phyloP scores from a whole-genome alignment of 2,797 vertebrate species.

The Chelon labrosus region DNA sequence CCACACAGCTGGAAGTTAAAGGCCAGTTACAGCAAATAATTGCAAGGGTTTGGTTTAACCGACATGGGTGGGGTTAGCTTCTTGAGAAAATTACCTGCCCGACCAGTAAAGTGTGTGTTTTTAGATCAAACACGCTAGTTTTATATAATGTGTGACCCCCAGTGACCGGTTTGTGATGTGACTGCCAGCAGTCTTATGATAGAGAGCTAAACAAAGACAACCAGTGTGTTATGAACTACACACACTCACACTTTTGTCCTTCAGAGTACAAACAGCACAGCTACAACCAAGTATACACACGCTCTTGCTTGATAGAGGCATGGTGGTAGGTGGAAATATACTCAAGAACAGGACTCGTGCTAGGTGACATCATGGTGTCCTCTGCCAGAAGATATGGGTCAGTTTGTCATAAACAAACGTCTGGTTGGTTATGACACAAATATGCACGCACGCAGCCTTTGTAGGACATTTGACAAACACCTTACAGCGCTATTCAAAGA shows the following conservation, averaged over 20 bases:
- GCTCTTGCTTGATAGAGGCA: background rate
- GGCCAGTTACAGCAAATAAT: constrained; percentile 13
- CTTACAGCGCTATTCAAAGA: background rate
- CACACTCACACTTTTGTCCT: constrained; percentile 31
- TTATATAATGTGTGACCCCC: constrained; percentile 21
- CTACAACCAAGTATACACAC: constrained; percentile 5
- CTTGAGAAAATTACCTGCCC: background rate
- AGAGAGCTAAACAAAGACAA: constrained; percentile 69
- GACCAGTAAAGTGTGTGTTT: constrained; percentile 17
- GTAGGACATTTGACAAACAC: background rate
- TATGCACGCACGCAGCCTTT: background rate
- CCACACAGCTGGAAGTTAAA: constrained; percentile 10
- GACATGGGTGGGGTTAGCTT: constrained; percentile 11
- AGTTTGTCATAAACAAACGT: background rate
- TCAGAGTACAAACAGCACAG: constrained; percentile 20
- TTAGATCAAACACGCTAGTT: no score
- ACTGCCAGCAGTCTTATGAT: constrained; percentile 73
- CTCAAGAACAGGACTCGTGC: background rate
- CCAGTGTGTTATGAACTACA: constrained; percentile 59
- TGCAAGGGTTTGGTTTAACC: constrained; percentile 7
- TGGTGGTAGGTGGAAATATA: constrained; percentile 2
- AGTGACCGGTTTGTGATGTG: constrained; percentile 50
- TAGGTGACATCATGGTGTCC: constrained; percentile 20
- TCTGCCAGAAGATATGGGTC: constrained; percentile 2
- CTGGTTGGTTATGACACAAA: background rate